Evolutionary conservation across 1,140 invertebrate species (phyloP).

Genomic region (Lasioglossum albipes): DNA sequence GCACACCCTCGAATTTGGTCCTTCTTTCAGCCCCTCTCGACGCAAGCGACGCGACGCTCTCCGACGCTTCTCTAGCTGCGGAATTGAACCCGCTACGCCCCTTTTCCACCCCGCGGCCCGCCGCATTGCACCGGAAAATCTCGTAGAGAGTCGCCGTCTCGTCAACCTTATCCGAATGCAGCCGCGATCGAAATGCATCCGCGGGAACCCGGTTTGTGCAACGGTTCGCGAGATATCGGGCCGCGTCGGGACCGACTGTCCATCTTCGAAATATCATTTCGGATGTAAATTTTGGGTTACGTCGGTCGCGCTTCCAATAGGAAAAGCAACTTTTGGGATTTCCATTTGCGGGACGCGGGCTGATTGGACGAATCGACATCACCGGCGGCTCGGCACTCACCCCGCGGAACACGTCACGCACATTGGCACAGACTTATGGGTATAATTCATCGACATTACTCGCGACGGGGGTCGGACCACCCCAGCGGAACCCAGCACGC

Average conservation of each 20-base stretch:
- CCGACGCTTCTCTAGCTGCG: constrained; percentile 19
- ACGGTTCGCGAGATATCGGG: constrained; percentile 26
- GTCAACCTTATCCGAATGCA: too few relatives aligned
- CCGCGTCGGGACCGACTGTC: constrained; percentile 32
- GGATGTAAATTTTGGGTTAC: constrained; percentile 40
- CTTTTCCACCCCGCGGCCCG: neutral
- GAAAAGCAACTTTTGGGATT: constrained; percentile 56
- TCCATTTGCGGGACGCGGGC: constrained; percentile 55
- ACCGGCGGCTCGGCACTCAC: constrained; percentile 43
- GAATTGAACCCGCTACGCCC: constrained; percentile 5
- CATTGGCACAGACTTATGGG: constrained; percentile 70
- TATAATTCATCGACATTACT: constrained; percentile 72
- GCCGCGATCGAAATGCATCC: too few relatives aligned
- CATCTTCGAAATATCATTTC: constrained; percentile 59
- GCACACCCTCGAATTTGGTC: constrained; percentile 44
- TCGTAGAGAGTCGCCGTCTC: too few relatives aligned
- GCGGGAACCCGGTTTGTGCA: too few relatives aligned
- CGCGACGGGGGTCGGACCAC: constrained; percentile 60
- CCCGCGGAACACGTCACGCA: constrained; percentile 69
- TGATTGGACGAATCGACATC: constrained; percentile 72
- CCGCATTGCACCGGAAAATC: too few relatives aligned
- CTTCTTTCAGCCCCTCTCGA: constrained; percentile 28
- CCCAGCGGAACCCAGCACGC: constrained; percentile 42
- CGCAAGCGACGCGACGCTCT: neutral
- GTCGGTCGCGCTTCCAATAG: constrained; percentile 47